Evolutionary conservation across 1,140 invertebrate species (phyloP), one percentile per base, ranked within the genome.

Genomic region (Drosophila virilis): DNA sequence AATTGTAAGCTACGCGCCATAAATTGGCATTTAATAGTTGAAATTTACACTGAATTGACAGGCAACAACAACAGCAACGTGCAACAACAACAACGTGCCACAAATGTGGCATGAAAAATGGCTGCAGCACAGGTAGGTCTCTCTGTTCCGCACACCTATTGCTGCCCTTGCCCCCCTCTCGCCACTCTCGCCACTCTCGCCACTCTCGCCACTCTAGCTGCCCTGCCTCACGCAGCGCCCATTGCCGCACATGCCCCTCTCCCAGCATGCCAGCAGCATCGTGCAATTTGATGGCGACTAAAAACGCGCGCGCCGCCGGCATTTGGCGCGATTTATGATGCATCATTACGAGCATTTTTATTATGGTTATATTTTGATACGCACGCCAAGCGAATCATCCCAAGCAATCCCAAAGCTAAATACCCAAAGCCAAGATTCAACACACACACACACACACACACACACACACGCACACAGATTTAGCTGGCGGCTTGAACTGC

Each of bases 21-120:
- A 89, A 89, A 89, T 89, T 78, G 84, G 84, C 84, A 88, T 88
- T 88, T 88, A 88, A 88, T 88, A 88, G 84, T 88, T 88, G 84
- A 88, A 88, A 83, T 89, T 89, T 88, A 88, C 84, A 77, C 84
- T 75, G 84, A 89, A 88, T 80, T 88, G 83, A 88, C 84, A 83
- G 80, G 68, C 78, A 54, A 60, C 66, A 64, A 42, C 65, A 51
- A 64, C 52, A 40, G 32, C 59, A 43, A 33, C 37, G 12, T 28
- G 46, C 35, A 57, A 67, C 42, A 57, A 64, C 52, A 40, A 38
- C 59, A 43, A 33, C 37, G 12, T 28, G 46, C 35, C 42, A 57
- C 54, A 73, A 84, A 74, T 75, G 43, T 45, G 45, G 22, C 54
- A 78, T 75, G 55, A 75, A 57, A 78, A 75, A 71, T 78, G 65